Evolutionary conservation across 2,888 invertebrate species (phyloP), one percentile per base, ranked within the genome.

Genomic region (Aphelenchoides bicaudatus): DNA sequence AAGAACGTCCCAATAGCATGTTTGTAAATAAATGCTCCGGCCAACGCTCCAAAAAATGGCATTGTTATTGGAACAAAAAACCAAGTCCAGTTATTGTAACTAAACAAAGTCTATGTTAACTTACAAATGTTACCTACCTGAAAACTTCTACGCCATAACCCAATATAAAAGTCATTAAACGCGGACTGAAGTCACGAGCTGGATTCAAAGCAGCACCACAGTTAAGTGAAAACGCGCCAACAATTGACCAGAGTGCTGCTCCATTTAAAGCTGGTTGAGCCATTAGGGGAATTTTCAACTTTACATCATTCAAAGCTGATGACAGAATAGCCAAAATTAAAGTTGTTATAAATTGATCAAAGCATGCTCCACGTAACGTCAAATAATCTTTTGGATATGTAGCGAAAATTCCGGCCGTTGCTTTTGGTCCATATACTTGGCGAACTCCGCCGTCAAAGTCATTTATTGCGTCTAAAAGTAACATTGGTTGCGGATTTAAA

Each of bases 351-450:
- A 73, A 61, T 60, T 71, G 83, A 67, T 83, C 83, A 2, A 74
- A 73, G 13, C 83, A 66, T 1, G 80, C 80, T 13, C 79, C 79
- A 10, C 67, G 63, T 3, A 74, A 69, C 10, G 79, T 71, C 2
- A 82, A 75, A 61, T 76, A 80, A 1, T 67, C 62, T 30, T 79
- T 72, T 3, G 83, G 83, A 60, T 81, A 83, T 0, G 84, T 83
- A 23, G 82, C 74, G 71, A 81, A 84, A 37, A 84, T 83, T 2
- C 82, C 81, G 0, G 83, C 83, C 0, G 83, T 83, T 6, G 70
- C 78, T 2, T 71, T 63, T 1, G 23, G 25, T 1, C 58, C 58
- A 27, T 23, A 38, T 2, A 65, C 63, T 1, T 79, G 78, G 10
- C 62, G 62, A 1, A 74, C 67, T 10, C 81, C 81, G n/a, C 71